phyloP scores from a whole-genome alignment of 1,140 invertebrate species.

The Polypedilum pembai region DNA sequence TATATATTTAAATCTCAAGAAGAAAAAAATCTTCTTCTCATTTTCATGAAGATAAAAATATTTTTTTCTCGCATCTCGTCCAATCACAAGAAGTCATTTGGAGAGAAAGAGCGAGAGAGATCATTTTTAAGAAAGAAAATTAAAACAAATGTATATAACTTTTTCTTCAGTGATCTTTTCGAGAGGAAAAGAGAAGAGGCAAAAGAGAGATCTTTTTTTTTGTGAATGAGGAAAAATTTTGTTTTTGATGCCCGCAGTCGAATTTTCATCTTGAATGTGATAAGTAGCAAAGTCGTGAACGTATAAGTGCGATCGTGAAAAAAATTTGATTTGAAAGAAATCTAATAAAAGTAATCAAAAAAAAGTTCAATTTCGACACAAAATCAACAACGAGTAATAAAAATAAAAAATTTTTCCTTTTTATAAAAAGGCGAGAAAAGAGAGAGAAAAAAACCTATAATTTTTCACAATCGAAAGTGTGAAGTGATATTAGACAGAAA shows the following conservation, averaged over 20 bases:
- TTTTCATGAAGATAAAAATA: conserved; percentile 1
- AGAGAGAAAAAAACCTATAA: neutral
- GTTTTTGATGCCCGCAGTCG: conserved; percentile 9
- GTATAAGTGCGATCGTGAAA: neutral
- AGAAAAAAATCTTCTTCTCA: neutral
- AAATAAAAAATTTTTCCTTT: neutral
- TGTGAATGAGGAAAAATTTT: conserved; percentile 27
- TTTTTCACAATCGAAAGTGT: conserved; percentile 26
- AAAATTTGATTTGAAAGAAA: neutral
- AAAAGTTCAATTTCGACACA: neutral
- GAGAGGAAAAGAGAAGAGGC: conserved; percentile 24
- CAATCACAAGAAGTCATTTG: conserved; percentile 12
- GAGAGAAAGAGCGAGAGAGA: conserved; percentile 1
- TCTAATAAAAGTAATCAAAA: neutral
- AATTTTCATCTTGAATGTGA: conserved; percentile 4
- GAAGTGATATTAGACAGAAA: conserved; percentile 28
- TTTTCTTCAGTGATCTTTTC: neutral
- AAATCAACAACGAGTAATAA: neutral
- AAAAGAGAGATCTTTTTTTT: neutral
- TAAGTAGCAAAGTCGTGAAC: conserved; percentile 9
- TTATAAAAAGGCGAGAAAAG: neutral
- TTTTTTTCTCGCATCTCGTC: neutral
- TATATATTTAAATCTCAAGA: too few species aligned
- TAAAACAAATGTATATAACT: conserved; percentile 22
- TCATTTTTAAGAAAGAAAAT: neutral